Evolutionary conservation across 2,888 invertebrate species (phyloP), one percentile per base, ranked within the genome.

Genomic region (Tachystola acroxantha): DNA sequence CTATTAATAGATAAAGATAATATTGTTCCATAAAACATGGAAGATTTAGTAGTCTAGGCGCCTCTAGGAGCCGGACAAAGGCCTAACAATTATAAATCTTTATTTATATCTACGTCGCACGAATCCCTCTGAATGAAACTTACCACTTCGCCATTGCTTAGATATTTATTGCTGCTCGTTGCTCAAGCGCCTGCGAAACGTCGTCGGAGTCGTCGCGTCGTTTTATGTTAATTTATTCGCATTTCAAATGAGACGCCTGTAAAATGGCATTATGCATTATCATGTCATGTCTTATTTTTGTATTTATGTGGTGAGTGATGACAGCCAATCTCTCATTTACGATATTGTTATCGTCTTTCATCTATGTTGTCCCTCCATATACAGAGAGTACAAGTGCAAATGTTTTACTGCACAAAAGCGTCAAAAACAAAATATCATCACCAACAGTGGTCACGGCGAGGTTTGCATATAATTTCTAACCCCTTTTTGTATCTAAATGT

Each of bases 181-280:
- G 64, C 57, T 56, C 58, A 60, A 69, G 60, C 46, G 58, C 59
- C 67, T 50, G 57, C 45, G 53, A 64, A 66, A 57, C 51, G 52
- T 64, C n/a, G n/a, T n/a, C n/a, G n/a, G n/a, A n/a, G n/a, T 16
- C 64, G 61, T 58, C 62, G 61, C 59, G 62, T 58, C 67, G 57
- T 59, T 74, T 16, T 78, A 77, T 77, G 73, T 68, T 77, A 80
- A 82, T 81, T 74, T 79, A 82, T 80, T 78, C 67, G 71, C 74
- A 80, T 80, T 70, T 76, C 64, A 79, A 24, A 80, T 77, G 69
- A 71, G 67, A 62, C 61, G 66, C 61, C 64, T 64, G 60, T 73
- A 64, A 71, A 73, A 70, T 65, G 52, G 53, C 58, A 69, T 73
- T 70, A 69, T 71, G 63, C 61, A 72, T 70, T 72, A 68, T 70